Conservation (phyloP, 2,888 invertebrate species). For the Caenorhabditis plicata region DNA sequence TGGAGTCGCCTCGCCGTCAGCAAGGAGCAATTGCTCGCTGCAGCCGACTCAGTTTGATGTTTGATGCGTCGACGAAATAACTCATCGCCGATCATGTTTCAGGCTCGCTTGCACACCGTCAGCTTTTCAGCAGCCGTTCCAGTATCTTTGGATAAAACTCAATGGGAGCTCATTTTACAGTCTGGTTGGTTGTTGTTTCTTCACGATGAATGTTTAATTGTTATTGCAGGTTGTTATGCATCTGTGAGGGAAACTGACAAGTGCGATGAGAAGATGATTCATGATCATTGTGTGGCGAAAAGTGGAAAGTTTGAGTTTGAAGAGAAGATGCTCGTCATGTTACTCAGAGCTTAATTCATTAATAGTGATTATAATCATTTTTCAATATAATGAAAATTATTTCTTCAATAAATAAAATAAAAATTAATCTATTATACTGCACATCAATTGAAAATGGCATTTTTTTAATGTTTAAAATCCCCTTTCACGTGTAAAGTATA, state of each 20-base stretch:
- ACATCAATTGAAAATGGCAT: no score
- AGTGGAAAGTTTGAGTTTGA: conserved; percentile 45
- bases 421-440: conserved; percentile 1
- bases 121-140: conserved; percentile 53
- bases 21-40: conserved; percentile 43
- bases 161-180: conserved; percentile 50
- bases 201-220: no score
- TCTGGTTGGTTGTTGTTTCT: no score
- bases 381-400: no score
- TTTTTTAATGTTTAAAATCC: no score
- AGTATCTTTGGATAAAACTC: conserved; percentile 38
- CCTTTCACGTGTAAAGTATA: no score
- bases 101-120: conserved; percentile 44
- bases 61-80: background rate
- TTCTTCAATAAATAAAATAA: background rate
- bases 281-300: conserved; percentile 38
- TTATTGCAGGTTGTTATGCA: conserved; percentile 45
- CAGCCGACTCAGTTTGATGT: conserved; percentile 33
- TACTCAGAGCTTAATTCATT: no score
- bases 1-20: conserved; percentile 45
- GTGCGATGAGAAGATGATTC: conserved; percentile 44
- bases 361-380: no score
- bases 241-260: conserved; percentile 42
- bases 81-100: background rate
- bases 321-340: conserved; percentile 48